Base-by-base conservation (phyloP, 2,113 vertebrate species). In the Tiliqua scincoides region DNA sequence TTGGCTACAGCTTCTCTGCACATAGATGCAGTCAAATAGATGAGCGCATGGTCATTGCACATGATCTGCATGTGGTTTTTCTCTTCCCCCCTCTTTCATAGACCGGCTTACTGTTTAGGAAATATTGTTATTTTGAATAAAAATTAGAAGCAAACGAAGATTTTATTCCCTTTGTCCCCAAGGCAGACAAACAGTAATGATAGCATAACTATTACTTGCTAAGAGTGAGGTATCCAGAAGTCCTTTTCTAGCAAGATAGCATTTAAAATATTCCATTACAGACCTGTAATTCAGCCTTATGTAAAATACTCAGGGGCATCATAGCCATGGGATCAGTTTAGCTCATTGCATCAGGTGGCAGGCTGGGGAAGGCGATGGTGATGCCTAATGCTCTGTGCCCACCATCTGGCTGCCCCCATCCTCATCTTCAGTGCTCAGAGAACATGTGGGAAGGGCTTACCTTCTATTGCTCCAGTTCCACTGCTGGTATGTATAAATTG, bases 391-490 rank as follows among this genome's bases (percentile, higher is more conserved):
- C 43, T 48, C 43, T 48, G 43, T 8, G 8, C 43, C 43, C 43
- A 48, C 8, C 43, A 48, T 48, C 43, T 48, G 43, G 43, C 43
- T 48, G 43, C 43, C 43, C n/a, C 43, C 43, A 48, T 48, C 43
- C 43, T 48, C 43, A 5, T 48, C 43, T 48, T 48, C 4, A 4
- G 8, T 48, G 43, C 43, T 48, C 43, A 48, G 43, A 48, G 43
- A 48, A 48, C 43, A 48, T 48, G 43, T 48, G 43, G 43, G 43
- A 8, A 48, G 43, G 43, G 43, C 43, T 48, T 25, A 7, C 83
- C 90, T 91, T 73, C 86, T 37, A 74, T 63, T 48, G 43, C 43
- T 48, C 43, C 43, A 48, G 43, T 48, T 48, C 43, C 43, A 48
- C 43, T 48, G 43, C 43, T 48, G 43, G 4, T 48, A 5, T 48